Conservation (phyloP, 2,113 vertebrate species). For the Potamarius usumacintae region DNA sequence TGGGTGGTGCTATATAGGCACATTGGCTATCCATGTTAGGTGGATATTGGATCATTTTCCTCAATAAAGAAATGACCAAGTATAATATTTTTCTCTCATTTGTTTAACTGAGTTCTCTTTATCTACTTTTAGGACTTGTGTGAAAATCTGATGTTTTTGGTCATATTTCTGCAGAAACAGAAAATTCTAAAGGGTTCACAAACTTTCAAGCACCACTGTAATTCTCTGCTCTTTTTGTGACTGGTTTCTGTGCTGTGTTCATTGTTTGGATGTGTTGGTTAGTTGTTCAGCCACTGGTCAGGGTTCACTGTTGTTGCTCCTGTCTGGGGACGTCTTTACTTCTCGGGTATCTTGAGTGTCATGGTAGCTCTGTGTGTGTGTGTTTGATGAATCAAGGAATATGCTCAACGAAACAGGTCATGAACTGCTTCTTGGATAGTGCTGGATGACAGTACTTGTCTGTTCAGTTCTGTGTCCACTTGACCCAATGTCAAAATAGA, state of each 20-base stretch:
- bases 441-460: neutral
- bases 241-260: neutral
- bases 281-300: neutral
- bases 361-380: neutral
- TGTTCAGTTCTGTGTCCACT: neutral
- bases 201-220: too few species aligned
- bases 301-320: neutral
- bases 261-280: neutral
- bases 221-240: neutral
- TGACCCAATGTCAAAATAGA: neutral
- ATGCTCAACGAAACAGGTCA: neutral
- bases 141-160: too few species aligned
- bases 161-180: too few species aligned
- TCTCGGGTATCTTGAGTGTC: conserved; percentile 3
- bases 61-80: too few species aligned
- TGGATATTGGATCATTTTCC: too few species aligned
- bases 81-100: too few species aligned
- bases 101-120: too few species aligned
- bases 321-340: neutral
- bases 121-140: too few species aligned
- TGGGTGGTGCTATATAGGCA: too few species aligned
- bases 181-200: too few species aligned
- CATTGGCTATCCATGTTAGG: too few species aligned
- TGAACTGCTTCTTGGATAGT: neutral
- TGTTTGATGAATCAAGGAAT: neutral